These are phyloP conservation scores for Sus cebifrons DNA, from an alignment of 2,797 vertebrate species.

Conservation along the genomic window DNA sequence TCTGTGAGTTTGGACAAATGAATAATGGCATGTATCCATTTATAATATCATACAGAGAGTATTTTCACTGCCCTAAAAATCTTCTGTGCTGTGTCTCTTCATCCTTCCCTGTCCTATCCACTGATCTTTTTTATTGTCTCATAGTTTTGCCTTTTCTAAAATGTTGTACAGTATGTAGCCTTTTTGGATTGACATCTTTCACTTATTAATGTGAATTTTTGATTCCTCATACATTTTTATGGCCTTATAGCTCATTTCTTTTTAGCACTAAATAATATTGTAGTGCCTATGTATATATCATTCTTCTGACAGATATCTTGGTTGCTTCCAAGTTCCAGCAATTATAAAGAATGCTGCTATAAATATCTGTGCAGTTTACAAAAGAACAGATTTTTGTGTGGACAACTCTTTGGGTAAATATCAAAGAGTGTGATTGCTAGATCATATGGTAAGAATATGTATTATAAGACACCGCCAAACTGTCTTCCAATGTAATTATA, in stretches of 20 bases:
- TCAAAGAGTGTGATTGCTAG: background rate
- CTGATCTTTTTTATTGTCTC: background rate
- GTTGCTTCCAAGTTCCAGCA: background rate
- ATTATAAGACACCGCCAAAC: background rate
- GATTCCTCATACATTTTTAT: background rate
- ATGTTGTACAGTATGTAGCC: background rate
- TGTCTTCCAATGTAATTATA: background rate
- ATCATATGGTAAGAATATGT: background rate
- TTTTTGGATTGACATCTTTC: background rate
- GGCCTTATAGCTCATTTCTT: background rate
- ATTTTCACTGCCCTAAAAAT: background rate
- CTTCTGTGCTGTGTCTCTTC: background rate
- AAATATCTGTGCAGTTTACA: background rate
- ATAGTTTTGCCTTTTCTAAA: constrained; percentile 4
- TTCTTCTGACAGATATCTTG: background rate
- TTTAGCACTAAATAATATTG: background rate
- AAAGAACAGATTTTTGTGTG: background rate
- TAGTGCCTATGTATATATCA: background rate
- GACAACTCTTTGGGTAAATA: background rate
- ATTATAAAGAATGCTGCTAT: background rate
- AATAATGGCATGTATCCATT: background rate
- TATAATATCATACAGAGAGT: background rate
- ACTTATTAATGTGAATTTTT: background rate
- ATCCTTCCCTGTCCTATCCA: background rate
- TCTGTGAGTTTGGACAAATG: background rate